Conservation (phyloP, 1,140 invertebrate species). For the Drosophila equinoxialis region DNA sequence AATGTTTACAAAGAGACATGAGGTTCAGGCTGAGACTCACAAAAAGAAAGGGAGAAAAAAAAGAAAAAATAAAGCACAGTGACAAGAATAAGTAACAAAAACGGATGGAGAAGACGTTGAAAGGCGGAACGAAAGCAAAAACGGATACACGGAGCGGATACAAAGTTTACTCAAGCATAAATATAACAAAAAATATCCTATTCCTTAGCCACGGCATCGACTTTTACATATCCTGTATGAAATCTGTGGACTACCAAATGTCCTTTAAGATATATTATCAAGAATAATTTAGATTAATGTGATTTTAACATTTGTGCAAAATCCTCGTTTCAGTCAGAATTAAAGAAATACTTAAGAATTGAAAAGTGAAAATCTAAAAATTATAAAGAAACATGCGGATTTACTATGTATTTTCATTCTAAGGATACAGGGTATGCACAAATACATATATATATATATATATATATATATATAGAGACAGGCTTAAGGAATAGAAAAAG, state of each 20-base stretch:
- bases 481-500: conserved; percentile 20
- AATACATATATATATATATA: background rate
- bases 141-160: conserved; percentile 74
- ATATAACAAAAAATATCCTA: conserved; percentile 23
- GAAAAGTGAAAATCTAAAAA: no score
- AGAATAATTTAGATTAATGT: no score
- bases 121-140: conserved; percentile 73
- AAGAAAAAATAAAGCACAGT: conserved; percentile 54
- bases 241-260: background rate
- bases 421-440: background rate
- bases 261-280: no score
- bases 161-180: conserved; percentile 72
- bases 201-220: background rate
- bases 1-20: conserved; percentile 76
- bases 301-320: no score
- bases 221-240: background rate
- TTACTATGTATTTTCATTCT: background rate
- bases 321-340: no score
- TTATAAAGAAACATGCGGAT: no score
- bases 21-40: conserved; percentile 30
- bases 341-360: no score
- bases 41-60: conserved; percentile 22
- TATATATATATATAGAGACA: background rate
- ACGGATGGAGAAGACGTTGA: conserved; percentile 47
- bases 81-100: conserved; percentile 47